A percentile compares a stretch with the other conserved stretches of the same genome.
Evolutionary conservation across 2,113 vertebrate genomes (phyloP).

Genomic region (Ophthalmolycus amberensis): DNA sequence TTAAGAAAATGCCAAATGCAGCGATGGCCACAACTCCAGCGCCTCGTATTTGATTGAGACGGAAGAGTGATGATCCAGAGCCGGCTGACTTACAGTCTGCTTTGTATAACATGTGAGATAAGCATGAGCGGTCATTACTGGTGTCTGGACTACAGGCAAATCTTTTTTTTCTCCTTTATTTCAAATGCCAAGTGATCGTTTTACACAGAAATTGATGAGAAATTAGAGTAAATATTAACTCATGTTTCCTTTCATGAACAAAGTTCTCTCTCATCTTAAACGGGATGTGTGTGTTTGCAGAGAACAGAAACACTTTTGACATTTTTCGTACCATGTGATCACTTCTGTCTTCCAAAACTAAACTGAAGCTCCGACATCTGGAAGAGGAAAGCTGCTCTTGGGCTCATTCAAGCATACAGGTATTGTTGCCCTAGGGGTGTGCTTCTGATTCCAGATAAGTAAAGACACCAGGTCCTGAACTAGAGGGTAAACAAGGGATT

Average conservation of each 20-base stretch:
- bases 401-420: conserved; percentile 10
- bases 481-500: conserved; percentile 66
- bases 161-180: not conserved
- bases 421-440: conserved; percentile 17
- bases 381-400: conserved; percentile 1
- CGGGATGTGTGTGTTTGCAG: not conserved
- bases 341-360: not conserved
- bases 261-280: not conserved
- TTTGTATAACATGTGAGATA: not conserved
- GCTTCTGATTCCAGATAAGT: conserved; percentile 44
- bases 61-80: not conserved
- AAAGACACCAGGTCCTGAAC: conserved; percentile 42
- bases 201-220: not conserved
- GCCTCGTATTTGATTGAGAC: not conserved
- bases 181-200: not conserved
- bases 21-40: not conserved
- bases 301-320: not conserved
- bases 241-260: not conserved
- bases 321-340: conserved; percentile 5
- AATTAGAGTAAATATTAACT: not conserved
- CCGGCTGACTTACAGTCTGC: not conserved
- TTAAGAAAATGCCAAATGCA: not conserved
- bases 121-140: not conserved
- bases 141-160: not conserved
- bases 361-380: not conserved